Evolutionary conservation across 2,888 invertebrate species (phyloP), one percentile per base, ranked within the genome.

Genomic region (Quadroppia sp.): DNA sequence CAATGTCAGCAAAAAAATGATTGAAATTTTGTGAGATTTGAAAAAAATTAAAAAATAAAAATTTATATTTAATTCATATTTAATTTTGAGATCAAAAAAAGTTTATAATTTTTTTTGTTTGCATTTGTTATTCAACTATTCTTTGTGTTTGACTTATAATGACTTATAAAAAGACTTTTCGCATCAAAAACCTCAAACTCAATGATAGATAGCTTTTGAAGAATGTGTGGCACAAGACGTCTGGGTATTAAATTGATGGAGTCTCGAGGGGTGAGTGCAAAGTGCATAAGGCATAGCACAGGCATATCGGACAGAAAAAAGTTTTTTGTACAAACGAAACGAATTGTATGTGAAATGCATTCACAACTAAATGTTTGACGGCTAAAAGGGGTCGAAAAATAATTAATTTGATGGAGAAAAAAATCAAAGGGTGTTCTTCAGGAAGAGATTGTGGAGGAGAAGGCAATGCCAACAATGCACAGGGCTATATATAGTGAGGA

Each of bases 251-350:
- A 53, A 53, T 53, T 53, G 23, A 53, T 53, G 53, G 28, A 20
- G 53, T 53, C 53, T 53, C 53, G 53, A 25, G 53, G 23, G 53
- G 23, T 53, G 23, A 53, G 53, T 53, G 53, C 53, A 25, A 53
- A 53, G 23, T 20, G 53, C 53, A 25, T 23, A 9, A 23, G 23
- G 13, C 7, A 9, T 17, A 15, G 17, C 9, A 50, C 17, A 53
- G 53, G 23, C 1, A n/a, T n/a, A n/a, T 23, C 9, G 7, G 30
- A 59, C 30, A 59, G 59, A 25, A 30, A 17, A 28, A 45, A 15
- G 45, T 9, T 17, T 45, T n/a, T n/a, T n/a, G n/a, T n/a, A n/a
- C 11, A 45, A 45, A 45, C 15, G 45, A 45, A 17, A 15, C 11
- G 15, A 59, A 59, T 32, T 30, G 9, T 59, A 9, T 59, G 15